These are phyloP conservation scores for Neodontobutis hainanensis DNA, from an alignment of 2,113 vertebrate genomes.

Conservation along the genomic window DNA sequence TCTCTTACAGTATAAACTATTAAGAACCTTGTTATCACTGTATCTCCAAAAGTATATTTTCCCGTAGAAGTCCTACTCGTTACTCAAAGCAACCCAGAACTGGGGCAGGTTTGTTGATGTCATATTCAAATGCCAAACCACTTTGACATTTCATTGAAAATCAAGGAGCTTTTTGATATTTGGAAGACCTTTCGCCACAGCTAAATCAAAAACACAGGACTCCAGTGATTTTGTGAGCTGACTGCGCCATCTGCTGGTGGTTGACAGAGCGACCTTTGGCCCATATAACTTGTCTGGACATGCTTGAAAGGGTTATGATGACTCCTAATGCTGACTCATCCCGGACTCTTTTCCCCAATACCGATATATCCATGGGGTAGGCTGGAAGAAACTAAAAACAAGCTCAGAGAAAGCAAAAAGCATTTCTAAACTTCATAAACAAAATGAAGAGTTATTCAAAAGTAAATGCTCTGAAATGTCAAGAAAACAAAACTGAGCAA, in stretches of 20 bases:
- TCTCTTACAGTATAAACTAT: too few relatives aligned
- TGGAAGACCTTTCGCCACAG: conserved; percentile 35
- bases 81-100: not conserved
- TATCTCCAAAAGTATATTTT: not conserved
- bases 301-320: conserved; percentile 36
- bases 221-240: not conserved
- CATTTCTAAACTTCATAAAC: not conserved
- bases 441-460: not conserved
- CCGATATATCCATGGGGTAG: not conserved
- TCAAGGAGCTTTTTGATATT: not conserved
- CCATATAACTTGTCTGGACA: conserved; percentile 21
- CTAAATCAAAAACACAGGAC: not conserved
- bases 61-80: not conserved
- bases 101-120: not conserved
- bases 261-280: not conserved
- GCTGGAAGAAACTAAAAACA: not conserved
- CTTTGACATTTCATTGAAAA: conserved; percentile 41
- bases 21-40: not conserved
- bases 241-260: conserved; percentile 50
- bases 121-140: conserved; percentile 15
- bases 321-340: conserved; percentile 17
- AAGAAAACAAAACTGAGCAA: not conserved
- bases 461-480: not conserved
- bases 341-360: not conserved
- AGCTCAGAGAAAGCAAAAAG: not conserved